A percentile compares a stretch with the other conserved stretches of the same genome.
Conservation (phyloP, 2,797 vertebrate genomes). For the Mionectes olivaceus region DNA sequence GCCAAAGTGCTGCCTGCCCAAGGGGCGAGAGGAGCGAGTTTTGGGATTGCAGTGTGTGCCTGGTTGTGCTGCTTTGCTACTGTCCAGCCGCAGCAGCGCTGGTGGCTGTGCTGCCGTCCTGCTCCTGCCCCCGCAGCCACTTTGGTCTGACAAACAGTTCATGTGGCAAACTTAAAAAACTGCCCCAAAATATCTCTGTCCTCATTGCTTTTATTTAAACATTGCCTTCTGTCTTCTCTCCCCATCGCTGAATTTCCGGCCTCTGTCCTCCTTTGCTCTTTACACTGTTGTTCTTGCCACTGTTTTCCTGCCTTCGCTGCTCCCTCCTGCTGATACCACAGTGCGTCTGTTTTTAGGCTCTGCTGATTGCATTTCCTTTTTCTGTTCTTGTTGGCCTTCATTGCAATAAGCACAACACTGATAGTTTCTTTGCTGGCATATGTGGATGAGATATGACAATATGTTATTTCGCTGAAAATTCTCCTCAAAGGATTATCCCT, state of each 20-base stretch:
- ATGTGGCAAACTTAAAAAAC: not conserved
- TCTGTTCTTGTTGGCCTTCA: not conserved
- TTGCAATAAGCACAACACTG: slow-evolving; percentile 17
- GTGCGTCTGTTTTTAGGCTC: not conserved
- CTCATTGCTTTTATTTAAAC: not conserved
- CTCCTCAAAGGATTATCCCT: slow-evolving; percentile 64
- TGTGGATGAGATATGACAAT: slow-evolving; percentile 53
- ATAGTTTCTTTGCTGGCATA: slow-evolving; percentile 36
- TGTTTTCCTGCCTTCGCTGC: not conserved
- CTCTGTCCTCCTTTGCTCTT: not conserved
- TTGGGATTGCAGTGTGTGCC: not conserved
- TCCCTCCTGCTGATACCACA: not conserved
- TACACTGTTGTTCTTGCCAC: not conserved
- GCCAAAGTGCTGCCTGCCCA: not conserved
- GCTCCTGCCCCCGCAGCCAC: not conserved
- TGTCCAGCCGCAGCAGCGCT: not conserved
- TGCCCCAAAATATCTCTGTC: too few species aligned
- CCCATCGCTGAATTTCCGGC: not conserved
- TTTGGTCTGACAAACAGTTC: not conserved
- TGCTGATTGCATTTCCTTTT: not conserved
- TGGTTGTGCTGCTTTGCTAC: not conserved
- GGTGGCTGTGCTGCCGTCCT: not conserved
- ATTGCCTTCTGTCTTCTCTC: not conserved
- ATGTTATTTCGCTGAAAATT: slow-evolving; percentile 39
- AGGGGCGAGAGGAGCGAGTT: not conserved